Evolutionary conservation across 2,888 invertebrate species (phyloP), one percentile per base, ranked within the genome.

Genomic region (Oscheius myriophilus): DNA sequence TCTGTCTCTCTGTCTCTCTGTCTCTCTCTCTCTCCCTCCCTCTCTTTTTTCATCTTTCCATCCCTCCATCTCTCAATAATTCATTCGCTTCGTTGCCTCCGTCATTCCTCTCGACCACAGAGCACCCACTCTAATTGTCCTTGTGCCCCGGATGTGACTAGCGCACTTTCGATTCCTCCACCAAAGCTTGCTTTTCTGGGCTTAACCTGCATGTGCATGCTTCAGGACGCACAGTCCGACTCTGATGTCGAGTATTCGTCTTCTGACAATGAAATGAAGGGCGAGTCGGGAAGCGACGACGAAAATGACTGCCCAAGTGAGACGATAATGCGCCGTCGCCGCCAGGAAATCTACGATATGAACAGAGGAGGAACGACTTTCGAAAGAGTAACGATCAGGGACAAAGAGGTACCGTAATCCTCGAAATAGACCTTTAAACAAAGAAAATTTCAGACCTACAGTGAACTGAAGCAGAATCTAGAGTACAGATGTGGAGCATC

Each of bases 381-480:
- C 61, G 61, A 61, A 9, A n/a, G 61, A 14, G 49, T 61, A 46
- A 16, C 18, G 33, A 39, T 49, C 49, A 46, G 46, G 11, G 49
- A 61, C 26, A 46, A 61, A 21, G 61, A 61, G 49, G 61, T 61
- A 61, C 14, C 6, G 12, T 42, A 21, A 21, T 1, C 2, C 14
- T 14, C 9, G 3, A 33, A n/a, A n/a, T n/a, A 33, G 33, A 33
- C 14, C 42, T 1, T 42, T 21, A 41, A n/a, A 43, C 23, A 14
- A 58, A 3, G n/a, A 9, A 11, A 3, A 18, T 12, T 61, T 49
- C n/a, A 61, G 61, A 49, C 49, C 11, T 45, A 11, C 16, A 61
- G 49, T 49, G 61, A 61, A n/a, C 39, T 61, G 16, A 46, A 49
- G 33, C 49, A 61, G 39, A 49, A 61, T 49, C 46, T 61, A 49